Base-by-base conservation (phyloP, 2,797 vertebrate species). In the Thamnophis elegans region DNA sequence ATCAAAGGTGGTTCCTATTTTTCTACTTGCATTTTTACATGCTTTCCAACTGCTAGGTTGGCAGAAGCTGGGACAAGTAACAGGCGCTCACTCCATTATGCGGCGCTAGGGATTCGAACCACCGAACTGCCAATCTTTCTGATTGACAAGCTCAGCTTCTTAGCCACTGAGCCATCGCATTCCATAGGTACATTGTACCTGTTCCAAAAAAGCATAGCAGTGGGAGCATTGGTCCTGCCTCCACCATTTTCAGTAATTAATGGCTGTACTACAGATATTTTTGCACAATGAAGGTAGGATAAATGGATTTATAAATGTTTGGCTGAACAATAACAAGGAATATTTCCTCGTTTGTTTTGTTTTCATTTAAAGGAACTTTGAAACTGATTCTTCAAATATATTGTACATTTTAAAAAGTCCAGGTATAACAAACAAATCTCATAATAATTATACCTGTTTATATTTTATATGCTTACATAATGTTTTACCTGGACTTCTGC, bases 401-500 rank as follows among this genome's bases (percentile, higher is more conserved):
- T 47, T 47, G 20, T 47, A 82, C 20, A 25, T 47, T 82, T 82
- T 82, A 2, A 82, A 78, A 25, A 5, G 1, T 2, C 9, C 20
- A 87, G 58, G 20, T 93, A 92, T 94, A 96, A 93, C 85, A 92
- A 95, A 95, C 93, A 92, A 93, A 87, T 87, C 93, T 94, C 96
- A 96, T 95, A 95, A 36, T 36, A 87, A 58, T 87, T 56, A 58
- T 32, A 58, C 20, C 95, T 93, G 91, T 95, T 94, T 93, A 58
- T 93, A 95, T 93, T 93, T n/a, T 95, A 95, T 82, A 93, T 93
- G 95, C 55, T 93, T 42, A n/a, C 90, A 65, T 96, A 96, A 95
- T 94, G 94, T 97, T 96, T 97, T 96, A 89, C 22, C 95, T 97
- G 95, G 95, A 95, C 1, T 85, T 20, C 65, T 95, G 95, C 96